Evolutionary conservation across 2,113 vertebrate species (phyloP), one percentile per base, ranked within the genome.

Genomic region (Menidia beryllina): DNA sequence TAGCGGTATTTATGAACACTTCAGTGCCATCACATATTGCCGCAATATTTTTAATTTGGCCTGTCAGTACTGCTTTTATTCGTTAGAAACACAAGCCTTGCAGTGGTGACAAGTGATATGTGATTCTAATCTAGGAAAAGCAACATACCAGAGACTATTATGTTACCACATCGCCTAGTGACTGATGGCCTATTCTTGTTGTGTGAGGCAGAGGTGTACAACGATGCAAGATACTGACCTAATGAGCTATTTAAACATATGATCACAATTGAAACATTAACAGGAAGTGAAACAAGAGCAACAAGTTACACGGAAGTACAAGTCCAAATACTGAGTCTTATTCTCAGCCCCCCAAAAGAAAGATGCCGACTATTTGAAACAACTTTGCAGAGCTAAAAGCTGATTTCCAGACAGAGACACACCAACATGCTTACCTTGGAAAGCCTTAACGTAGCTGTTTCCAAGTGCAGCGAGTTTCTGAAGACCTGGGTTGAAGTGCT

Each of bases 401-500:
- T 54, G 25, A 17, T 25, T 24, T 59, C 19, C n/a, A 17, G 26
- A 8, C 43, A 39, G 45, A 34, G 34, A 58, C 27, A 51, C 47
- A 25, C 36, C 25, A 34, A 27, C 9, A 25, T 51, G 80, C 95
- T 94, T 80, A 99, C 97, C 95, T 0, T 95, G 94, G 79, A 99
- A 97, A 69, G 96, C 96, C 54, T 91, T 94, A 54, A 97, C 87
- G 47, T 98, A 99, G 86, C 96, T 96, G 91, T 95, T 97, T 7
- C 97, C 97, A 23, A 98, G 91, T 75, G 95, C 93, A 47, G 97
- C 95, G 49, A 99, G 93, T 69, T 95, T 95, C 90, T 97, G 95
- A 70, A 98, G 93, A 6, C 96, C 95, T 0, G 97, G 97, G 79
- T 99, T 99, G 86, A 98, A 99, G 77, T 96, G 94, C 57, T 98